Evolutionary conservation across 2,888 invertebrate genomes (phyloP).

Genomic region (Cataglyphis altisquamis): DNA sequence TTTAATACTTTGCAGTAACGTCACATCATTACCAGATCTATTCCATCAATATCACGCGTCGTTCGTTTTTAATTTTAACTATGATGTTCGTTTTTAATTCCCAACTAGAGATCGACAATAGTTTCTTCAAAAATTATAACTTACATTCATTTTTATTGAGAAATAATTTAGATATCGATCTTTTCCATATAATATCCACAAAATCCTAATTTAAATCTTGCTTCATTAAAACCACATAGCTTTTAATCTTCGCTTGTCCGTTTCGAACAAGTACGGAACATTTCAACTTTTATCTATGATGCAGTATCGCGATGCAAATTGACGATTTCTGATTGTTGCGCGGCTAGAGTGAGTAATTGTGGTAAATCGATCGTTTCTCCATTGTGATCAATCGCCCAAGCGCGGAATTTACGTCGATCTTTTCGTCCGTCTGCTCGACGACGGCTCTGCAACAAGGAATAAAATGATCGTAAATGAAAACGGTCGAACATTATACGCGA

Average conservation of each 20-base stretch:
- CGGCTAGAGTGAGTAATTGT: slow-evolving; percentile 29
- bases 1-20: slow-evolving; percentile 50
- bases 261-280: background rate
- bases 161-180: background rate
- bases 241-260: background rate
- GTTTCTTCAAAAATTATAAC: background rate
- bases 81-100: background rate
- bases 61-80: background rate
- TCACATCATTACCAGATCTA: slow-evolving; percentile 9
- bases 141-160: background rate
- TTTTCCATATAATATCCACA: background rate
- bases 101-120: slow-evolving; percentile 1
- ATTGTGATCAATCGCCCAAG: slow-evolving; percentile 29
- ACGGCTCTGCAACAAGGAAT: slow-evolving; percentile 12
- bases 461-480: slow-evolving; percentile 51
- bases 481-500: background rate
- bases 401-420: slow-evolving; percentile 22
- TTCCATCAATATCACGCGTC: background rate
- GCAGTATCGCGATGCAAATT: background rate
- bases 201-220: background rate
- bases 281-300: slow-evolving; percentile 1
- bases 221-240: background rate
- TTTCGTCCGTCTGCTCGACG: background rate
- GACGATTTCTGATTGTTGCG: background rate
- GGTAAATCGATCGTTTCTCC: slow-evolving; percentile 45